Evolutionary conservation across 2,797 vertebrate species (phyloP), one percentile per base, ranked within the genome.

Genomic region (Hozukius guyotensis): DNA sequence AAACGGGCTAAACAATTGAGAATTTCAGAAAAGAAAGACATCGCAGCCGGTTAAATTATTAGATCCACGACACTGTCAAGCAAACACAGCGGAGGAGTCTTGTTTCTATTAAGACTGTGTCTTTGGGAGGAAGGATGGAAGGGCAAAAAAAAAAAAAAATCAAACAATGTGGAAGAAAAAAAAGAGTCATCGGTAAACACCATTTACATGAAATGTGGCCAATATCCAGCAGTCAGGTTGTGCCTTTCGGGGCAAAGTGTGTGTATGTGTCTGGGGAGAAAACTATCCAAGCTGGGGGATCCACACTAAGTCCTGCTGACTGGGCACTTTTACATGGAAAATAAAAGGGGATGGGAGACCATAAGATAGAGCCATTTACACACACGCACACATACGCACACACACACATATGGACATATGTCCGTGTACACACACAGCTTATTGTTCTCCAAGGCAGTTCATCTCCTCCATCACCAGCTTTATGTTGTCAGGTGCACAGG

Each of bases 261-360:
- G 60, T 32, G 59, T 75, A 29, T 75, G 60, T 64, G 80, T 84
- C 57, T 82, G 34, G 77, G 81, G 81, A 82, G 77, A 64, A 78
- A 81, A 81, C 74, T 55, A 74, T 49, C 60, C 27, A 20, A 68
- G 72, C 72, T 49, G n/a, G 53, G 55, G 77, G 59, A 85, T 81
- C 69, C 25, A 67, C 75, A 74, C 62, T 52, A 81, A 87, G 70
- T 80, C 87, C 72, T 88, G 88, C 89, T 91, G 89, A 92, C 86
- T 80, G 42, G 57, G 38, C 86, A 68, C 78, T 84, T 89, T 81
- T 32, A 77, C 66, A 69, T 56, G 31, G 78, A 80, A 85, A 77
- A 86, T 77, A 88, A 81, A 83, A 71, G 53, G 5, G 60, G 52
- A 64, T 53, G 36, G 55, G 8, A 83, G 56, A 34, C 71, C 6